phyloP scores from a whole-genome alignment of 2,113 vertebrate genomes.

The Paramormyrops kingsleyae region DNA sequence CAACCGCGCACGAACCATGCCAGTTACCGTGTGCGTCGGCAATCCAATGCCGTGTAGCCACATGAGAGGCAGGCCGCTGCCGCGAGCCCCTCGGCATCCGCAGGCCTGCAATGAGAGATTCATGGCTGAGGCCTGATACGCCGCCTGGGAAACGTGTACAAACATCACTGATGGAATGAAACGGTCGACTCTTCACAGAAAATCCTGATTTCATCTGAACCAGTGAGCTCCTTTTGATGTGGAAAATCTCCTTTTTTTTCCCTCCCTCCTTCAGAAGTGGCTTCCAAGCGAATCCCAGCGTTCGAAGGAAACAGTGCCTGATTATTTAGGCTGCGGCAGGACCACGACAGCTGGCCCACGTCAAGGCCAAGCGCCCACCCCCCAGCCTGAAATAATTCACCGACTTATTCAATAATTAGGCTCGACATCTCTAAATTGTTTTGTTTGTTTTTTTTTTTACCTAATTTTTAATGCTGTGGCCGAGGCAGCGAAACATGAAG shows the following conservation, averaged over 20 bases:
- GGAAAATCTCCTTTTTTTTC: conserved; percentile 49
- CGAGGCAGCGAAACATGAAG: conserved; percentile 49
- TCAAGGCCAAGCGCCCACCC: conserved; percentile 43
- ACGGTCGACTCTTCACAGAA: conserved; percentile 16
- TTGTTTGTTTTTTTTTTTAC: conserved; percentile 53
- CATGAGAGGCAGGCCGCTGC: conserved; percentile 26
- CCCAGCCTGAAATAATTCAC: conserved; percentile 61
- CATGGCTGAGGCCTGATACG: background rate
- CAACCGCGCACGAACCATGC: conserved; percentile 43
- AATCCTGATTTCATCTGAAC: conserved; percentile 39
- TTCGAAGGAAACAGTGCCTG: conserved; percentile 52
- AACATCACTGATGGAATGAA: background rate
- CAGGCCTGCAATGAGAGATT: conserved; percentile 54
- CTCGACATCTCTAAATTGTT: conserved; percentile 64
- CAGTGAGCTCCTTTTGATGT: conserved; percentile 53
- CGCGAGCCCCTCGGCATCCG: conserved; percentile 38
- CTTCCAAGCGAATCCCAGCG: conserved; percentile 44
- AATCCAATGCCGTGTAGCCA: conserved; percentile 48
- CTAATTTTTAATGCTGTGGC: conserved; percentile 58
- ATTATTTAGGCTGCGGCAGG: conserved; percentile 63
- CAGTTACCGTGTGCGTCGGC: conserved; percentile 38
- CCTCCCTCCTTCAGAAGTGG: conserved; percentile 35
- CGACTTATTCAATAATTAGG: conserved; percentile 61
- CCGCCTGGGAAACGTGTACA: background rate
- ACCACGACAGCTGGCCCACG: conserved; percentile 63